Conservation (phyloP, 92 coral and sea anemone species). For the Montipora capitata region DNA sequence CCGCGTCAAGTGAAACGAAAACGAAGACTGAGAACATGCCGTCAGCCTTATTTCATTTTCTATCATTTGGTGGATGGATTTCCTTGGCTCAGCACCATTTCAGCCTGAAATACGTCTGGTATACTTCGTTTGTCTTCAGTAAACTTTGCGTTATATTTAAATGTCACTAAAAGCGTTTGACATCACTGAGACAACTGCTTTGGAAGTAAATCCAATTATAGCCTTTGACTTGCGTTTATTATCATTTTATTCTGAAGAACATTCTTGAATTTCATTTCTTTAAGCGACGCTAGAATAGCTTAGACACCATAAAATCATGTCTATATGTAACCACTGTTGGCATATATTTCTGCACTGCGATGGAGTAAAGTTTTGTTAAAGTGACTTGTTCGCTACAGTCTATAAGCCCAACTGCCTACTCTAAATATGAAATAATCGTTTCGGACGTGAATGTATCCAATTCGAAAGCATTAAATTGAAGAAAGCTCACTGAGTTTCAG, state of each 20-base stretch:
- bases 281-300: no score
- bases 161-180: neutral
- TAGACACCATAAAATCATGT: no score
- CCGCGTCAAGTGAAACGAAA: neutral
- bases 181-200: no score
- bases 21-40: neutral
- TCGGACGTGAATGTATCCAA: neutral
- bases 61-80: neutral
- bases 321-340: neutral
- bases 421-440: no score
- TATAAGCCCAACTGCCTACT: no score
- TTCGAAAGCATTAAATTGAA: constrained; percentile 29
- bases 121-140: neutral
- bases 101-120: neutral
- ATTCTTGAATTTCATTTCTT: no score
- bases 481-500: neutral
- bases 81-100: neutral
- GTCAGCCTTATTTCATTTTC: neutral
- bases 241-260: no score
- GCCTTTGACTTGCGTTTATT: no score
- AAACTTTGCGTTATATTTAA: neutral
- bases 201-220: no score
- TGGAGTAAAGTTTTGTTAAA: no score
- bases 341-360: neutral
- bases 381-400: no score